phyloP scores from a whole-genome alignment of 2,113 vertebrate species.

The Rhinichthys klamathensis region DNA sequence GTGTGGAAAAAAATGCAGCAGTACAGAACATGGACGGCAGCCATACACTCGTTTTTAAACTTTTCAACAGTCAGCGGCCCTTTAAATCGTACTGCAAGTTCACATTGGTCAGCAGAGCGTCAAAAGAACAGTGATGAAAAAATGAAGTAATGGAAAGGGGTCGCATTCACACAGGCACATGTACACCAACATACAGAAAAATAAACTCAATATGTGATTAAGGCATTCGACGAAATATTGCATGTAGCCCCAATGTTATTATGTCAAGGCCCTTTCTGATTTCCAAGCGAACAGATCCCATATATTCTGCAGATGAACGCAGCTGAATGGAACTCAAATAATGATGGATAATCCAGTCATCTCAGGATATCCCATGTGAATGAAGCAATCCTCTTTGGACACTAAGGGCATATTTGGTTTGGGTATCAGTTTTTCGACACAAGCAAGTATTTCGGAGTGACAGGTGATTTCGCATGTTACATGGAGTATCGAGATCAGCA shows the following conservation, averaged over 20 bases:
- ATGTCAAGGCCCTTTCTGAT: constrained; percentile 87
- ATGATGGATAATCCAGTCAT: constrained; percentile 44
- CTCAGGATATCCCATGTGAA: constrained; percentile 54
- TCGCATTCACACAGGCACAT: constrained; percentile 44
- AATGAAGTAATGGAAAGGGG: not conserved
- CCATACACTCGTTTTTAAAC: not conserved
- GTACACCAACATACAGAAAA: constrained; percentile 43
- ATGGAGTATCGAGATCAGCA: constrained; percentile 42
- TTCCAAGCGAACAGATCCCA: constrained; percentile 61
- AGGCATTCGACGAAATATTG: constrained; percentile 98
- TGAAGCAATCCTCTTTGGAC: constrained; percentile 93
- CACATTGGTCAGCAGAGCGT: not conserved
- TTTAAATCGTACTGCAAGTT: not conserved
- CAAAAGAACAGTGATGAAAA: not conserved
- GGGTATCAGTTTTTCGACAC: constrained; percentile 70
- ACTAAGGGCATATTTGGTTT: constrained; percentile 86
- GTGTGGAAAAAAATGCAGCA: not conserved
- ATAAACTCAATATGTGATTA: constrained; percentile 81
- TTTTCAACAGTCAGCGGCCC: constrained; percentile 16
- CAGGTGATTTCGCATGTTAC: constrained; percentile 58
- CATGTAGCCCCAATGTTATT: constrained; percentile 92
- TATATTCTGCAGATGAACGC: constrained; percentile 57
- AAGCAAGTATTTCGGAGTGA: constrained; percentile 69
- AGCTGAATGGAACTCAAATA: constrained; percentile 57
- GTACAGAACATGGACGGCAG: not conserved